phyloP scores from a whole-genome alignment of 2,888 invertebrate species.

The Nyleta sp. region DNA sequence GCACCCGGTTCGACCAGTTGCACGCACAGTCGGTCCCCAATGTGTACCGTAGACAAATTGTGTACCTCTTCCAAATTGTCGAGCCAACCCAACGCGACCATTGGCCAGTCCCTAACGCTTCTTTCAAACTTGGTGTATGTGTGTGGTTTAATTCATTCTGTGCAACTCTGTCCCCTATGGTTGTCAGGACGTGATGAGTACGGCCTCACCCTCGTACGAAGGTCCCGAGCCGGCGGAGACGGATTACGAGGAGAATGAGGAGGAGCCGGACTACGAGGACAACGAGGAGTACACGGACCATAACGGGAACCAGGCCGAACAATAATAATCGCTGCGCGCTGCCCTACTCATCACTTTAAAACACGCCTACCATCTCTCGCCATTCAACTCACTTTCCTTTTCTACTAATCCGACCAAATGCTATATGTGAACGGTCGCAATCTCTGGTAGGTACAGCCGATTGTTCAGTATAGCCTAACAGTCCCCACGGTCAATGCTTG shows the following conservation, averaged over 20 bases:
- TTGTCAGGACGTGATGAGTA: constrained; percentile 79
- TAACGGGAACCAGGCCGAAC: constrained; percentile 80
- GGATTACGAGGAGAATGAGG: constrained; percentile 84
- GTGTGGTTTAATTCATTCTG: constrained; percentile 66
- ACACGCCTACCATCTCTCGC: constrained; percentile 59
- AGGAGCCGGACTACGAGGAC: constrained; percentile 77
- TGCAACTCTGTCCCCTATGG: constrained; percentile 74
- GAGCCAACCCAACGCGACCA: too few species aligned
- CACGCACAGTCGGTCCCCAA: too few species aligned
- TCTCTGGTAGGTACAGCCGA: constrained; percentile 63
- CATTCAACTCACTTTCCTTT: constrained; percentile 68
- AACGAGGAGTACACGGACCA: constrained; percentile 85
- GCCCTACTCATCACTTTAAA: constrained; percentile 72
- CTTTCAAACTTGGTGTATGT: constrained; percentile 23
- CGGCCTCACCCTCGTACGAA: constrained; percentile 84
- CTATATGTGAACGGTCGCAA: constrained; percentile 55
- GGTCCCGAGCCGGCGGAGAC: constrained; percentile 85
- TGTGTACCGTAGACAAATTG: too few species aligned
- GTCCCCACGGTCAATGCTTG: too few species aligned
- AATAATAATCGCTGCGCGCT: constrained; percentile 76
- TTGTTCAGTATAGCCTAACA: constrained; percentile 9
- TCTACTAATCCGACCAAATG: constrained; percentile 68
- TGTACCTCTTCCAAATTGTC: too few species aligned
- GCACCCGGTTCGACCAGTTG: too few species aligned
- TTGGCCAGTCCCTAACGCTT: constrained; percentile 21